Percentiles rank a stretch among this genome's conserved stretches.
Conservation (phyloP, 2,113 vertebrate genomes). For the Microtus oregoni region DNA sequence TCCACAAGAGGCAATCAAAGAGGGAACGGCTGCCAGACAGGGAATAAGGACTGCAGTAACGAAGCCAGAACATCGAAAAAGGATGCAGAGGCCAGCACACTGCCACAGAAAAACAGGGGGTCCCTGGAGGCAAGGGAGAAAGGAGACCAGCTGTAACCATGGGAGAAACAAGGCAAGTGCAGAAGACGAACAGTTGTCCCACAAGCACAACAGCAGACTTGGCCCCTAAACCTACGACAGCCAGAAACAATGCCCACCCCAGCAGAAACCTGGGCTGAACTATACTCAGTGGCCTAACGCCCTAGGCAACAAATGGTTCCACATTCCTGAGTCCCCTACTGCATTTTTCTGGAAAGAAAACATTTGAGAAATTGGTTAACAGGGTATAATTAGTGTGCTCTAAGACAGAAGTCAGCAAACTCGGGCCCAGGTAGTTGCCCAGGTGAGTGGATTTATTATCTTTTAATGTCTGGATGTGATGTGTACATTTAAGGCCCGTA, state of each 20-base stretch:
- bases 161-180: neutral
- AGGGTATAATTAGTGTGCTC: neutral
- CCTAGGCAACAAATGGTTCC: neutral
- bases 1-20: conserved; percentile 4
- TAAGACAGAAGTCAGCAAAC: neutral
- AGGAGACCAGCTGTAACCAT: neutral
- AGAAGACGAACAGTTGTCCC: neutral
- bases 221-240: neutral
- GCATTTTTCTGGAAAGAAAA: neutral
- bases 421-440: neutral
- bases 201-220: neutral
- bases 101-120: neutral
- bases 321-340: neutral
- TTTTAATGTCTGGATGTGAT: neutral
- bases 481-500: neutral
- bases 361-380: conserved; percentile 2
- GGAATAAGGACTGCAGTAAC: neutral
- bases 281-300: neutral
- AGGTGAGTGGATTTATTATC: neutral
- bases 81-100: neutral
- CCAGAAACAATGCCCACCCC: neutral
- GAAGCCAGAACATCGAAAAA: neutral
- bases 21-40: neutral
- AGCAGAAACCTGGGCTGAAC: neutral
- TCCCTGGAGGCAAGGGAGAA: neutral